Conservation (phyloP, 2,113 vertebrate genomes). For the Danio rerio region DNA sequence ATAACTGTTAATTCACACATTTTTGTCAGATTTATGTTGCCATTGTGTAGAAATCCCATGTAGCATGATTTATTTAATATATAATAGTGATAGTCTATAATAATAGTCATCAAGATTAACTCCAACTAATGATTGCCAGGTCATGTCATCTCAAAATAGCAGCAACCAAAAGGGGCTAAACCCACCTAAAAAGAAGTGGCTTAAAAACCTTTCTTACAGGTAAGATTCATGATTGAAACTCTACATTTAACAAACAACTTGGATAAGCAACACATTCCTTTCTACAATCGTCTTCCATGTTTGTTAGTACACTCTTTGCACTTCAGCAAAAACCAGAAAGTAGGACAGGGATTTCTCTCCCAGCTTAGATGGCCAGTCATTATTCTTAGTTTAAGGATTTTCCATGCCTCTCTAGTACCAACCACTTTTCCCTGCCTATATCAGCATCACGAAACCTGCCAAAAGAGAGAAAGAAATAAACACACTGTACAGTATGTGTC, state of each 20-base stretch:
- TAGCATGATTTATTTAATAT: too few relatives aligned
- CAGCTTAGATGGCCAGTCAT: neutral
- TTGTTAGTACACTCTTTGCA: neutral
- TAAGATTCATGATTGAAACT: too few relatives aligned
- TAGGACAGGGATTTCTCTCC: slow-evolving; percentile 6
- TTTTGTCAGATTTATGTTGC: neutral
- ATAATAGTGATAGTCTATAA: too few relatives aligned
- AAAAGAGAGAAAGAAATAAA: slow-evolving; percentile 8
- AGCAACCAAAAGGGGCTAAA: too few relatives aligned
- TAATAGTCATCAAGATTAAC: too few relatives aligned
- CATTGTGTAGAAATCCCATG: too few relatives aligned
- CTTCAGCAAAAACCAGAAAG: neutral
- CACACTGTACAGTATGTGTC: neutral
- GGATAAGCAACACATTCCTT: neutral
- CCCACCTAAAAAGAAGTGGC: too few relatives aligned
- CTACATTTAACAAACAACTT: neutral
- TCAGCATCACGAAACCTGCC: slow-evolving; percentile 3
- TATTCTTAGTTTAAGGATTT: neutral
- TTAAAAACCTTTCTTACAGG: too few relatives aligned
- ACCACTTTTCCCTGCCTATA: neutral
- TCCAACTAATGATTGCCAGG: too few relatives aligned
- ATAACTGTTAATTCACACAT: neutral
- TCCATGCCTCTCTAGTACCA: neutral
- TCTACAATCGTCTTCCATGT: neutral
- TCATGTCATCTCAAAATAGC: too few relatives aligned